A percentile compares a stretch with the other conserved stretches of the same genome.
Evolutionary conservation across 1,140 invertebrate genomes (phyloP).

Genomic region (Forficula auricularia): DNA sequence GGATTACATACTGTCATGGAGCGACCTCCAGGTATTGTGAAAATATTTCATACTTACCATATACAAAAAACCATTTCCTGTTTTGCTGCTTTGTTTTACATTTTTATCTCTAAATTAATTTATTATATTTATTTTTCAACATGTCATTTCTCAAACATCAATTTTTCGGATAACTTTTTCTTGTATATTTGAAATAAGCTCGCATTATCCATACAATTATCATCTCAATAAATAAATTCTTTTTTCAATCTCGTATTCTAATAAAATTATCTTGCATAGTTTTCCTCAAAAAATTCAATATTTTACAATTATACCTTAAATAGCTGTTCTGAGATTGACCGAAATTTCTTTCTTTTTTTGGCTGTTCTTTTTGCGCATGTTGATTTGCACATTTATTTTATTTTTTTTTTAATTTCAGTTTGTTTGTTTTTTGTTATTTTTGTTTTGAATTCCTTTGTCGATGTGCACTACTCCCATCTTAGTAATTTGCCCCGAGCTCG

Average conservation of each 20-base stretch:
- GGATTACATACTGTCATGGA: conserved; percentile 70
- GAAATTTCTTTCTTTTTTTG: too few species aligned
- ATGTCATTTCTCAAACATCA: too few species aligned
- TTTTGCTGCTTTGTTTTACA: neutral
- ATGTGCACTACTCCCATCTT: conserved; percentile 14
- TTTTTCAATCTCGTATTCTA: too few species aligned
- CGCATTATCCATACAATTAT: too few species aligned
- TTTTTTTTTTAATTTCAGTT: too few species aligned
- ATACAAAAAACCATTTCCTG: conserved; percentile 9
- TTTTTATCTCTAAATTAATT: conserved; percentile 28
- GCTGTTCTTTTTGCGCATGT: conserved; percentile 14
- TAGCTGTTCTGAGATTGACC: too few species aligned
- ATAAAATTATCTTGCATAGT: too few species aligned
- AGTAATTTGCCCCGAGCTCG: conserved; percentile 73
- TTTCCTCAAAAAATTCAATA: too few species aligned
- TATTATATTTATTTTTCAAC: conserved; percentile 30
- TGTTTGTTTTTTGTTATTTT: conserved; percentile 13
- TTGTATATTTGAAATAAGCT: too few species aligned
- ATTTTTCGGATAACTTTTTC: too few species aligned
- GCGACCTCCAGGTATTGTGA: conserved; percentile 62
- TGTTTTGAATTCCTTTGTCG: conserved; percentile 9
- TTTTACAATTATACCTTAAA: too few species aligned
- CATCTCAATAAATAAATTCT: too few species aligned
- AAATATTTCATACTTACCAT: conserved; percentile 5
- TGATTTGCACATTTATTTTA: conserved; percentile 13